Evolutionary conservation across 1,140 invertebrate species (phyloP), one percentile per base, ranked within the genome.

Genomic region (Lasioglossum albipes): DNA sequence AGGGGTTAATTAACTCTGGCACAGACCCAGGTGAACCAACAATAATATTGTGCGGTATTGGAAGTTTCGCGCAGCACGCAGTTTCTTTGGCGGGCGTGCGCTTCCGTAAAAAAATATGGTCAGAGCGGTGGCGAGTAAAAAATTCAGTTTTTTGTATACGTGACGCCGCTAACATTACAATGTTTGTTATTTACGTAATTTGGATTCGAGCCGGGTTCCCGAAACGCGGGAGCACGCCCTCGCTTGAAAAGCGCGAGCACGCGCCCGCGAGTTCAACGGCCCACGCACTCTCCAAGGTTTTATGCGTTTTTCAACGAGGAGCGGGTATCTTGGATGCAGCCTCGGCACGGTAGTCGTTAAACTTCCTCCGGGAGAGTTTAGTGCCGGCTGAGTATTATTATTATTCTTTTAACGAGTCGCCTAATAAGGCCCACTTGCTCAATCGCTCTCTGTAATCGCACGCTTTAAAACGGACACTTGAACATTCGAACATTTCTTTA

Each of bases 261-360:
- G 68, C 62, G 64, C 31, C 57, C 31, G 13, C 16, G 61, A 75
- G 84, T 86, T 86, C 84, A 86, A 86, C 79, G 84, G 68, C 80
- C 79, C 74, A 49, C 80, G 68, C 75, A 73, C 41, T 79, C 7
- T 12, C 57, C 59, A 79, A 82, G 84, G 72, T 52, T 86, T 78
- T 69, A 71, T 41, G 67, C 66, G 57, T 78, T 72, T 73, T 52
- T 71, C 72, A n/a, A 72, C 75, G 65, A 83, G 64, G 18, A 57
- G 6, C 18, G 67, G 57, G 36, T 71, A 84, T 75, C 82, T 84
- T 72, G 45, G 54, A 68, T 61, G 22, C 68, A 64, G 31, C 54
- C 61, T 18, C 16, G 22, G 31, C 49, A 75, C 71, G 52, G 72
- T 49, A 72, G 77, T 84, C 54, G 71, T 80, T 80, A 67, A 84